Percentiles rank a stretch among this genome's conserved stretches.
These are phyloP conservation scores for Pelodytes ibericus DNA, from an alignment of 2,797 vertebrate genomes.

Conservation along the genomic window DNA sequence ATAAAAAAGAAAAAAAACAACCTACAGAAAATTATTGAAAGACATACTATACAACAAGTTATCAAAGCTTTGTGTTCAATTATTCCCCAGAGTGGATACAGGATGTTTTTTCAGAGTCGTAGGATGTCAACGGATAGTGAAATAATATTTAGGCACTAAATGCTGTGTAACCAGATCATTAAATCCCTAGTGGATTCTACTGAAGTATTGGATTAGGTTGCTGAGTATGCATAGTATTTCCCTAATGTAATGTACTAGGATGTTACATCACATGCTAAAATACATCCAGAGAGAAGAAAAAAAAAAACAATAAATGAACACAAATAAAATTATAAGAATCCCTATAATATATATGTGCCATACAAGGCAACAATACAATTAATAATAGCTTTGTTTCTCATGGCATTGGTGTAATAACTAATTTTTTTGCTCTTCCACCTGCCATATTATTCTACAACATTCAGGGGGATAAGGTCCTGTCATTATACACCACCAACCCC, in stretches of 20 bases:
- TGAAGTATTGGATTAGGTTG: neutral
- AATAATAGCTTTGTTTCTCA: too few relatives aligned
- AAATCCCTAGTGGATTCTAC: neutral
- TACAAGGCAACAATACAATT: too few relatives aligned
- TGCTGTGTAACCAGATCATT: slow-evolving; percentile 24
- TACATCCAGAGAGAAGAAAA: neutral
- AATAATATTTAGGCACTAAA: slow-evolving; percentile 21
- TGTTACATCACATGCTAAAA: neutral
- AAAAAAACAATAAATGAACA: neutral
- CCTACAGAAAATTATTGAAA: slow-evolving; percentile 6
- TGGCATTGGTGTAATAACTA: too few relatives aligned
- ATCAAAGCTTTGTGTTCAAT: slow-evolving; percentile 1
- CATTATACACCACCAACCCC: too few relatives aligned
- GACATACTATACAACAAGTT: slow-evolving; percentile 2
- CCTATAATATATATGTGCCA: neutral
- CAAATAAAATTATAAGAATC: neutral
- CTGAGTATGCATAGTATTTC: neutral
- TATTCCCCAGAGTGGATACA: neutral
- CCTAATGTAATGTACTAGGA: neutral
- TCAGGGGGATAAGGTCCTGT: too few relatives aligned
- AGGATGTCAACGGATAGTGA: slow-evolving; percentile 18
- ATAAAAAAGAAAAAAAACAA: neutral
- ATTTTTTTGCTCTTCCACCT: too few relatives aligned
- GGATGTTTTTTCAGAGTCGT: slow-evolving; percentile 16
- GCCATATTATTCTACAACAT: too few relatives aligned